Percentiles rank a stretch among this genome's conserved stretches.
Evolutionary conservation across 1,140 invertebrate species (phyloP).

Genomic region (Formica exsecta): DNA sequence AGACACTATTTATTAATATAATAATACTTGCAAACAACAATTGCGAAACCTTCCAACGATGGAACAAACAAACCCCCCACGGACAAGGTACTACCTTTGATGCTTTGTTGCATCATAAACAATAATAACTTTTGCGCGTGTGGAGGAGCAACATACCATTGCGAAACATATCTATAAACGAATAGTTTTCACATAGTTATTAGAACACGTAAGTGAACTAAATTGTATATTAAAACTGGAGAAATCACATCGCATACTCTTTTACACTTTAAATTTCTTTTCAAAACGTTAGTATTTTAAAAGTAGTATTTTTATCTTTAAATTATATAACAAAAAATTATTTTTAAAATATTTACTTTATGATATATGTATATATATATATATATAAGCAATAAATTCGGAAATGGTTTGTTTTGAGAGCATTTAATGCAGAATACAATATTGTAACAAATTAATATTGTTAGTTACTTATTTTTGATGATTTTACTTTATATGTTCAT

Average conservation of each 20-base stretch:
- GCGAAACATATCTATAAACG: conserved; percentile 29
- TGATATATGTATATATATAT: not conserved
- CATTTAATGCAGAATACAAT: too few species aligned
- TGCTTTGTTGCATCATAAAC: conserved; percentile 39
- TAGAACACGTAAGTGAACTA: not conserved
- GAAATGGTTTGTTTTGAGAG: too few species aligned
- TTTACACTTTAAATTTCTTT: not conserved
- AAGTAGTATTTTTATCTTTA: not conserved
- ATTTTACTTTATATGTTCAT: too few species aligned
- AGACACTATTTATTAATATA: too few species aligned
- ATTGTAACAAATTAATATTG: too few species aligned
- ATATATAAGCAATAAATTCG: too few species aligned
- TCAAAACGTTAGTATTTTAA: not conserved
- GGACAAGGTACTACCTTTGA: conserved; percentile 1
- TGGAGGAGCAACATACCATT: conserved; percentile 34
- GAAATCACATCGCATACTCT: not conserved
- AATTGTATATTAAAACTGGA: not conserved
- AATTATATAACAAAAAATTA: not conserved
- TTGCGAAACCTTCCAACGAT: conserved; percentile 47
- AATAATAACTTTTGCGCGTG: conserved; percentile 48
- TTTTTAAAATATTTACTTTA: not conserved
- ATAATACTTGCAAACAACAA: too few species aligned
- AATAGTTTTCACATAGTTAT: not conserved
- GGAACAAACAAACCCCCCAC: conserved; percentile 33
- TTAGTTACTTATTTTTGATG: too few species aligned